Base-by-base conservation (phyloP, 2,113 vertebrate genomes). In the Colaptes auratus region DNA sequence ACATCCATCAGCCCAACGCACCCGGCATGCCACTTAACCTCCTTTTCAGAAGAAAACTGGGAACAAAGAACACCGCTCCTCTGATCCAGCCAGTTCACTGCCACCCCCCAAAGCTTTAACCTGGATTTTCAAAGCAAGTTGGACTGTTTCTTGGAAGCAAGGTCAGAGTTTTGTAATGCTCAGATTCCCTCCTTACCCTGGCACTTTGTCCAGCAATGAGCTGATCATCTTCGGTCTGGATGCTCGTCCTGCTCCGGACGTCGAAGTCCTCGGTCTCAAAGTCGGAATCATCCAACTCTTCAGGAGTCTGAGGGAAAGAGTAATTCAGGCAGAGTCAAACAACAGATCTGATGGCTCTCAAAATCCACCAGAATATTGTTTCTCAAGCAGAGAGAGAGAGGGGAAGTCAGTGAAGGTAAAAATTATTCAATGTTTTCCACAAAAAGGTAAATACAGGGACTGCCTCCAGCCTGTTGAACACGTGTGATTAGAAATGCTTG, bases 251-350 rank as follows among this genome's bases (percentile, higher is more conserved):
- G 97, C 99, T 99, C 91, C 98, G 98, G 60, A 98, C 97, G 25
- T 99, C 99, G 12, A 99, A 98, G 96, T 99, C 99, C 94, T 99
- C 99, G 0, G 99, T 98, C 97, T 99, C 99, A 92, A 99, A 99
- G 97, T 99, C 99, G 0, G 99, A 99, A 94, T 99, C 99, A 60
- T 99, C 99, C 97, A 99, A 31, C 95, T 99, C 99, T 58, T 99
- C 99, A 15, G 99, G 99, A 89, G 99, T 99, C 99, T 99, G 96
- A 53, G 95, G 46, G 70, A 74, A 74, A 91, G 76, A 90, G 87
- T 17, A 55, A 75, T 33, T 77, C 50, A 63, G 28, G 50, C 88
- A 66, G 81, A 93, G 74, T 73, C 88, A 96, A 90, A 90, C 28
- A 56, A 71, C 1, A 56, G 14, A 75, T 52, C 50, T 33, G 19